A percentile compares a stretch with the other conserved stretches of the same genome.
These are phyloP conservation scores for Linyphia triangularis DNA, from an alignment of 2,888 invertebrate genomes.

Conservation along the genomic window DNA sequence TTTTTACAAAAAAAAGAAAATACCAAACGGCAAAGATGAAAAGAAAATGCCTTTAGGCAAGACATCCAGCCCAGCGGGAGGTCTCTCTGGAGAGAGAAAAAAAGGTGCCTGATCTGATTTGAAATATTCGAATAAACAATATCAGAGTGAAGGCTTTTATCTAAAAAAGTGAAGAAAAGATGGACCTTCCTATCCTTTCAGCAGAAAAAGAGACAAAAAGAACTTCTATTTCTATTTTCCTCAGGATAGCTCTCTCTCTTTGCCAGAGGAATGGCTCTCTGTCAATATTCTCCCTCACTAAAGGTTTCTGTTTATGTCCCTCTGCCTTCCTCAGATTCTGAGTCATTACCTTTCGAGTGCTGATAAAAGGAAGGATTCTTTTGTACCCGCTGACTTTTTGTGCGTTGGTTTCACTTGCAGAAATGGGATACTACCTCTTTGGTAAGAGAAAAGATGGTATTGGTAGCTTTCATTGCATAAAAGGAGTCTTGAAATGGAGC, in stretches of 20 bases:
- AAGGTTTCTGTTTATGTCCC: conserved; percentile 61
- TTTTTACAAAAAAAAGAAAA: background rate
- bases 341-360: conserved; percentile 57
- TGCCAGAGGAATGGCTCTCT: conserved; percentile 38
- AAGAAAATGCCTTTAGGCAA: background rate
- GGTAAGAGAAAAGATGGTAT: too few relatives aligned
- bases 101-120: conserved; percentile 27
- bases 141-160: conserved; percentile 47
- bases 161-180: background rate
- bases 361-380: background rate
- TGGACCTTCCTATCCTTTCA: background rate
- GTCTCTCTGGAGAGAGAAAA: background rate
- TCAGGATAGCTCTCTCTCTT: conserved; percentile 30
- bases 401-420: too few relatives aligned
- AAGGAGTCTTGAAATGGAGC: too few relatives aligned
- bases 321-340: conserved; percentile 41
- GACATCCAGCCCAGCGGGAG: background rate
- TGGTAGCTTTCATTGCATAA: too few relatives aligned
- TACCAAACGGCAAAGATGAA: background rate
- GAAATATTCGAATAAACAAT: conserved; percentile 45
- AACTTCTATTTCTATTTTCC: conserved; percentile 38
- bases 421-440: too few relatives aligned
- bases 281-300: conserved; percentile 43
- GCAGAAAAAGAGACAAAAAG: background rate
- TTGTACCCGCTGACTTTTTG: too few relatives aligned